Base-by-base conservation (phyloP, 2,888 invertebrate genomes). In the Machimus atricapillus region DNA sequence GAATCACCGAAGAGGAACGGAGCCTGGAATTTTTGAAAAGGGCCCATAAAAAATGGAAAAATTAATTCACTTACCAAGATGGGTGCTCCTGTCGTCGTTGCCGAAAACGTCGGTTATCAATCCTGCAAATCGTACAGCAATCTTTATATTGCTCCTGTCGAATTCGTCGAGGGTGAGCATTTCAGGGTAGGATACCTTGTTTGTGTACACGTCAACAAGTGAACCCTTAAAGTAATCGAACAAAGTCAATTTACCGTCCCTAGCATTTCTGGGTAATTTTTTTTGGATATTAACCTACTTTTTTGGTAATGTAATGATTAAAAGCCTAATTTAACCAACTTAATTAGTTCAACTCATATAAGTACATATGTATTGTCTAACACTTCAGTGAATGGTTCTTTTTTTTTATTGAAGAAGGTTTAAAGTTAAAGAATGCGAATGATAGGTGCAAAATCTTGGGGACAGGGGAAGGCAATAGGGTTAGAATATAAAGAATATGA, bases 71-170 rank as follows among this genome's bases (percentile, higher is more conserved):
- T 85, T 56, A 87, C 88, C 88, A 7, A 89, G 56, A 16, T 86
- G 37, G 4, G 81, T 87, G 85, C 88, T 88, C 0, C 83, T 85
- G 43, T 79, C 14, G 37, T 85, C 86, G 23, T 86, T 86, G 1
- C 89, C 89, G 83, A 89, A 89, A n/a, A 89, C 58, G 86, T 89
- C 89, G 23, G 79, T 88, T 37, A 88, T 87, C 23, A 89, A 81
- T 23, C 88, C 88, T 6, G 77, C 77, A 83, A 87, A 88, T 46
- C 88, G 56, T 23, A 88, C 81, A 43, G 81, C 87, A 46, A 89
- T 89, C 31, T 76, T 79, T 77, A 86, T 73, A 23, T 86, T 86
- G 23, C 86, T 88, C 73, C 79, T 76, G 86, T 89, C 87, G 43
- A 89, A 86, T 34, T 87, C 86, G 66, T 87, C 87, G 66, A 89